Evolutionary conservation across 1,140 invertebrate genomes (phyloP), one percentile per base, ranked within the genome.

Genomic region (Hyphantria cunea): DNA sequence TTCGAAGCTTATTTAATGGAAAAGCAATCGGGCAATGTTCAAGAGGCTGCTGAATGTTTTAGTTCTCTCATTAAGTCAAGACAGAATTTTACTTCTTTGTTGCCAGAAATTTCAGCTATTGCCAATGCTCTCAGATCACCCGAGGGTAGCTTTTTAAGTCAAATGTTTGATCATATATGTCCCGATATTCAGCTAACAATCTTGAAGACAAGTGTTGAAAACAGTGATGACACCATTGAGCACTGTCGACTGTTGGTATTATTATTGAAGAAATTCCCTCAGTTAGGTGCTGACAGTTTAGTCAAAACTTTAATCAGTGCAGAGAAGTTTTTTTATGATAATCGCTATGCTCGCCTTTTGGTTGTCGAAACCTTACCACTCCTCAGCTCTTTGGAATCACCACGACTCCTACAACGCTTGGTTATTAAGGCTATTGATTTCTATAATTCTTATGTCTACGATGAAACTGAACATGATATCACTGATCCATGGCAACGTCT

Each of bases 221-320:
- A 96, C 61, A 96, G 95, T 76, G 95, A 96, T 82, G 96, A 97
- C 81, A 96, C 95, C 17, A 95, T 97, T 92, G 96, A 97, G 78
- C 96, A 97, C 84, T 97, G 96, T 82, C 93, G 95, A 69, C 87
- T 97, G 47, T 89, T 96, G 44, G 91, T 98, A 31, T 80, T 97
- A 41, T 91, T 97, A 51, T 90, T 97, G 47, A 94, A 94, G 72
- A 94, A 94, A 76, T 97, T 97, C 92, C 96, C 96, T 37, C 94
- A 95, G 76, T 93, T 95, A n/a, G 94, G 97, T 84, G 96, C 95
- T 37, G 95, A 96, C 91, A 92, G 90, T 61, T 86, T 96, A 50
- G 93, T 96, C 0, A 95, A 96, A 80, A 96, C 95, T 25, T 86
- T 96, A 64, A 92, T 95, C 55, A 94, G 93, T 74, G 94, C 95